phyloP scores from a whole-genome alignment of 1,140 invertebrate genomes.

The Probaryconus sp. region DNA sequence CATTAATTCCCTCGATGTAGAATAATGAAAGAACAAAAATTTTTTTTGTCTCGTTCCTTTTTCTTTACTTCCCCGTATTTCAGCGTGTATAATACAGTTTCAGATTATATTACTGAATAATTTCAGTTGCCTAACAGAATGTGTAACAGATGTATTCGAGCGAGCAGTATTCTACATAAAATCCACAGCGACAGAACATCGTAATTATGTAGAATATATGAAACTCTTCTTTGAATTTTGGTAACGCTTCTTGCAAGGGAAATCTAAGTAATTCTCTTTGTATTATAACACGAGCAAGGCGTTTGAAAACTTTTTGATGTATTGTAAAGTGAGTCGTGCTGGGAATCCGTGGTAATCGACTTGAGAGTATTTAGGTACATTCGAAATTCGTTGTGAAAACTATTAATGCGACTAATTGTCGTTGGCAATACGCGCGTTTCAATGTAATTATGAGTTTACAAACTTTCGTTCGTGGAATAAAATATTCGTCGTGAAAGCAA shows the following conservation, averaged over 20 bases:
- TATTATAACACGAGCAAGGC: background rate
- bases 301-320: background rate
- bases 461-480: too few species aligned
- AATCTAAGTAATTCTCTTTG: conserved; percentile 4
- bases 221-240: conserved; percentile 29
- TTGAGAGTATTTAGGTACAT: too few species aligned
- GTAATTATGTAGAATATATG: conserved; percentile 36
- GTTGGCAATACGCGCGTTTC: too few species aligned
- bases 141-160: conserved; percentile 34
- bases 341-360: too few species aligned
- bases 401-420: too few species aligned
- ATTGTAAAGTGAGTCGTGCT: background rate
- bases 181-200: conserved; percentile 8
- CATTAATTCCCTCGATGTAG: too few species aligned
- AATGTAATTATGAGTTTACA: too few species aligned
- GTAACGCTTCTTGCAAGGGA: background rate
- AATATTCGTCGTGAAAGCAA: too few species aligned
- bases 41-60: conserved; percentile 5
- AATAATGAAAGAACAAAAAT: background rate
- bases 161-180: conserved; percentile 11
- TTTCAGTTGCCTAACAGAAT: conserved; percentile 26
- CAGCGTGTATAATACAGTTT: conserved; percentile 20
- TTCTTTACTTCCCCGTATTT: conserved; percentile 10
- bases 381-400: background rate
- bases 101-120: conserved; percentile 37